Conservation (phyloP, 2,888 invertebrate species). For the Scaptomyza cyrtandrae region DNA sequence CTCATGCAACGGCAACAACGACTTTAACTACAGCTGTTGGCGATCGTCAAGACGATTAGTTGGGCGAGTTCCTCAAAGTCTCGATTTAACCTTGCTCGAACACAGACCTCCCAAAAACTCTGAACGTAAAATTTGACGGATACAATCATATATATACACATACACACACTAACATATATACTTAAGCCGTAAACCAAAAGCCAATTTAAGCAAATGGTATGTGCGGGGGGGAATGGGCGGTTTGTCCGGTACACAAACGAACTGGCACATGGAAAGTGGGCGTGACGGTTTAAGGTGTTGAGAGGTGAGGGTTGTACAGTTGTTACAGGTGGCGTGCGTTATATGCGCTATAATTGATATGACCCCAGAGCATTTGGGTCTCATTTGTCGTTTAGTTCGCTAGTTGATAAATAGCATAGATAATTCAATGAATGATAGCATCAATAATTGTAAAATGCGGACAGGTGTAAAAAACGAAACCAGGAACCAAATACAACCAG, state of each 20-base stretch:
- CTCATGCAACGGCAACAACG: conserved; percentile 22
- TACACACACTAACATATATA: too few relatives aligned
- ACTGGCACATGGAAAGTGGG: conserved; percentile 40
- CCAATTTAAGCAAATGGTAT: conserved; percentile 32
- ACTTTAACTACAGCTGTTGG: neutral
- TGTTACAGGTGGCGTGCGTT: conserved; percentile 22
- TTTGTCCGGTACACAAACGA: conserved; percentile 34
- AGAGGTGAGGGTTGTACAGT: neutral
- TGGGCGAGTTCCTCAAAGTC: conserved; percentile 24
- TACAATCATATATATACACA: neutral
- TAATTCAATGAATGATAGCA: conserved; percentile 5
- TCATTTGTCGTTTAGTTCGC: conserved; percentile 13
- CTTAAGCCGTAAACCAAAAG: conserved; percentile 42
- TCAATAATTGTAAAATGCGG: neutral
- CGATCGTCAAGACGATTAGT: conserved; percentile 11
- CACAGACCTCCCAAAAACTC: neutral
- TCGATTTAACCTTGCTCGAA: conserved; percentile 27
- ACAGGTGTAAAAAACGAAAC: conserved; percentile 5
- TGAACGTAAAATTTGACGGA: neutral
- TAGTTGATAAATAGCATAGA: neutral
- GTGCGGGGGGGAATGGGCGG: conserved; percentile 9
- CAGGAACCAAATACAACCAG: neutral
- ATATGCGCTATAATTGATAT: conserved; percentile 29
- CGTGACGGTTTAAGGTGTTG: neutral
- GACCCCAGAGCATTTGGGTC: conserved; percentile 30